Evolutionary conservation across 2,888 invertebrate species (phyloP), one percentile per base, ranked within the genome.

Genomic region (Drosophila anceps): DNA sequence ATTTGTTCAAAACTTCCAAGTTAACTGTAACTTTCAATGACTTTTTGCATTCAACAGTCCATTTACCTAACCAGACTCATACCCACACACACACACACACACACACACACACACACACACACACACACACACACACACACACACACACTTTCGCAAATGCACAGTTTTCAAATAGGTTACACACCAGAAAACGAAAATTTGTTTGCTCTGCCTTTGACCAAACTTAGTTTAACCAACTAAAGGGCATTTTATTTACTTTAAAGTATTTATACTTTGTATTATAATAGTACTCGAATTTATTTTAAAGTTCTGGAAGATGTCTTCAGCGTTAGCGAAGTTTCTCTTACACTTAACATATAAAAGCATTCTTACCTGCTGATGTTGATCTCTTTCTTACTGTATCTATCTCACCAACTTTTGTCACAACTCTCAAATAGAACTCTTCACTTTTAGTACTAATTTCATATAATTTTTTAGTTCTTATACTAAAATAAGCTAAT

Each of bases 11-110:
- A 84, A 85, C 67, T 81, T 81, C 41, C 44, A 67, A 73, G 74
- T 70, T 73, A 85, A 79, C 70, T 79, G 67, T 46, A 79, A 86
- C 79, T 83, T 81, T 79, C 66, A 76, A 83, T 83, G 86, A 79
- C 84, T 85, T 83, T 82, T 69, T 70, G 69, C 67, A 85, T 82
- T 79, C 68, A 64, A 73, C 72, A 81, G 85, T 73, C 64, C 81
- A 81, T 84, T 84, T 66, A 82, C 70, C 62, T 44, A 77, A 69
- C 62, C 66, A 70, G 57, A 60, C 68, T 39, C 59, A 50, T n/a
- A n/a, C n/a, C n/a, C 12, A 55, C 27, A 44, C 13, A 24, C 10
- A 35, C 24, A 44, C 39, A 37, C 10, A 43, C 18, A 39, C 39
- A 37, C 58, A 57, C 13, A 46, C 24, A 54, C 15, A 29, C 7